Evolutionary conservation across 2,888 invertebrate genomes (phyloP).

Genomic region (Ormyrus nitidulus): DNA sequence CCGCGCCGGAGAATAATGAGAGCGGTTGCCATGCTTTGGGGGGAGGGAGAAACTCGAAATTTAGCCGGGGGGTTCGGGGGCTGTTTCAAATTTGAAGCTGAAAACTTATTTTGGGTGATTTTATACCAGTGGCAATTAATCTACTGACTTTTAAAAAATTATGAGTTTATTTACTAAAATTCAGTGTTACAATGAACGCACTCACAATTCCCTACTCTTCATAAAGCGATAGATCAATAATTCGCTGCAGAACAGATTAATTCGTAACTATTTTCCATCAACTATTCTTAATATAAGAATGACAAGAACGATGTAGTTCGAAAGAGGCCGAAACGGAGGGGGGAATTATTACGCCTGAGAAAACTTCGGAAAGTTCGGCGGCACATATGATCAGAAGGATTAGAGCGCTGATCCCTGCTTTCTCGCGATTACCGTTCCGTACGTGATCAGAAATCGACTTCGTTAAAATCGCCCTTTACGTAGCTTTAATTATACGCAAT

Average conservation of each 20-base stretch:
- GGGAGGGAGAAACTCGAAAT: too few species aligned
- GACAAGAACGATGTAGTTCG: neutral
- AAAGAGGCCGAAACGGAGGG: neutral
- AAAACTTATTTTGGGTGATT: too few species aligned
- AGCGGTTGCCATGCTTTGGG: neutral
- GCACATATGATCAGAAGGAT: slow-evolving; percentile 39
- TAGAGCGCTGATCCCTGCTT: slow-evolving; percentile 18
- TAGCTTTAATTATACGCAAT: slow-evolving; percentile 6
- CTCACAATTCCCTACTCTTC: too few species aligned
- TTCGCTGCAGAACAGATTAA: too few species aligned
- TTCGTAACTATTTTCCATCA: too few species aligned
- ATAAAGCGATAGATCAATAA: too few species aligned
- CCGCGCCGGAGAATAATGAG: slow-evolving; percentile 56
- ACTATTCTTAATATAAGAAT: slow-evolving; percentile 16
- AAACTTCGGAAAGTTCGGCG: slow-evolving; percentile 24
- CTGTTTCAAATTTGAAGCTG: too few species aligned
- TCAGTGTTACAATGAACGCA: too few species aligned
- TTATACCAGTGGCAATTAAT: too few species aligned
- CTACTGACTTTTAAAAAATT: too few species aligned
- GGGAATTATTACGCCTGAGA: neutral
- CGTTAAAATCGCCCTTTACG: slow-evolving; percentile 20
- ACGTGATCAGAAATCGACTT: slow-evolving; percentile 45
- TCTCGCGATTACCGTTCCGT: slow-evolving; percentile 23
- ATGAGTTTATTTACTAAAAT: too few species aligned
- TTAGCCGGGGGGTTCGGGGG: too few species aligned